Base-by-base conservation (phyloP, 2,797 vertebrate genomes). In the Periparus ater region DNA sequence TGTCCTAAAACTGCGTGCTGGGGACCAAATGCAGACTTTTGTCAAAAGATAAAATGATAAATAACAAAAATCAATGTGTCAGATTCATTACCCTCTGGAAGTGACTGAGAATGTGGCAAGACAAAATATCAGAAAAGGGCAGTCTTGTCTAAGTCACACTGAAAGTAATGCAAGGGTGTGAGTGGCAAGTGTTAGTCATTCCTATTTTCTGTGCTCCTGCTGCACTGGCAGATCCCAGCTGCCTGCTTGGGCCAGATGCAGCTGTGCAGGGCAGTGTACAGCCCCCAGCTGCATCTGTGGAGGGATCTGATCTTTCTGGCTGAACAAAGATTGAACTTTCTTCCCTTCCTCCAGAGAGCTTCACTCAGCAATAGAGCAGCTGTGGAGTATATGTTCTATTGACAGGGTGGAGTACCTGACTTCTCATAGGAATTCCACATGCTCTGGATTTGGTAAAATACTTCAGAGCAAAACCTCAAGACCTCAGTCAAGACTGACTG, bases 161-260 rank as follows among this genome's bases (percentile, higher is more conserved):
- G 51, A 51, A 86, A 88, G 70, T 55, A 79, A 74, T 20, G 65
- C 25, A 67, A 74, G 87, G 78, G 88, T n/a, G 91, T 83, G 86
- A 76, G 85, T 34, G 76, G 89, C 15, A 8, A 88, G 34, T 36
- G 44, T 96, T 92, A 91, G 92, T 95, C 93, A 91, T 53, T 0
- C 0, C 79, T 70, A 20, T 65, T 85, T 92, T 68, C 47, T 50
- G 45, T 19, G 9, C 36, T 81, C 29, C 78, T 32, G 17, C 34
- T 50, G 4, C 47, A 17, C 79, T n/a, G 75, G 86, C 65, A 89
- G 79, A 85, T 63, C n/a, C 42, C 13, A 1, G 48, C 61, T 63
- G 75, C 20, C 26, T 60, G 65, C 72, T 47, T 2, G 17, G 42
- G 72, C 67, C 66, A 74, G 45, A 74, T 27, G 65, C 72, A 75